These are phyloP conservation scores for Cynopterus sphinx DNA, from an alignment of 2,797 vertebrate species.

Conservation along the genomic window DNA sequence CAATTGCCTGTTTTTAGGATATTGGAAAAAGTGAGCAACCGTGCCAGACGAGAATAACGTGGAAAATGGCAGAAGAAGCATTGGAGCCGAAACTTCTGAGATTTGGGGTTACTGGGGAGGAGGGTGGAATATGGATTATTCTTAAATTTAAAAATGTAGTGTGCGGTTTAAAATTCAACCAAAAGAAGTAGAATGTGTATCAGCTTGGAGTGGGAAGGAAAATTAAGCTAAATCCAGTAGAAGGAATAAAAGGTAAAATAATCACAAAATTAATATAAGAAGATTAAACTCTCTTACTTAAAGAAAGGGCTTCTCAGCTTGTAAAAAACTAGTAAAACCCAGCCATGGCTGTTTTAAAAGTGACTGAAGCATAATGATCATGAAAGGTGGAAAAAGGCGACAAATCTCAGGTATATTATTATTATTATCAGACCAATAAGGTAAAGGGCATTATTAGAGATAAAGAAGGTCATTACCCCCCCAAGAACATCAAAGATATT, in stretches of 20 bases:
- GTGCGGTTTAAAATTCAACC: neutral
- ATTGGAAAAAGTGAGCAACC: neutral
- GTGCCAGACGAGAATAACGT: neutral
- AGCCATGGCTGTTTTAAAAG: neutral
- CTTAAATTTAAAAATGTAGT: neutral
- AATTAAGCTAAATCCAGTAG: neutral
- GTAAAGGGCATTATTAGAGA: neutral
- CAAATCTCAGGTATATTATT: neutral
- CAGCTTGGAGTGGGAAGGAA: neutral
- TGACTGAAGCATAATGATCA: neutral
- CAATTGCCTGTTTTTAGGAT: neutral
- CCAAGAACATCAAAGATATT: neutral
- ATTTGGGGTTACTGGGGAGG: neutral
- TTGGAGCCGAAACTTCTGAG: neutral
- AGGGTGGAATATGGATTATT: neutral
- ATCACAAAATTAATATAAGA: conserved; percentile 1
- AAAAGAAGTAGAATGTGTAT: neutral
- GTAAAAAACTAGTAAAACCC: neutral
- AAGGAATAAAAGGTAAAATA: neutral
- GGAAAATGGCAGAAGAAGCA: neutral
- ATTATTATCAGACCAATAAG: neutral
- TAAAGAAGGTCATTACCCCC: neutral
- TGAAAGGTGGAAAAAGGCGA: neutral
- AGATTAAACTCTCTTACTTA: neutral
- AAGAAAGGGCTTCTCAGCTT: neutral